Evolutionary conservation across 2,113 vertebrate species (phyloP).

Genomic region (Phrynosoma platyrhinos): DNA sequence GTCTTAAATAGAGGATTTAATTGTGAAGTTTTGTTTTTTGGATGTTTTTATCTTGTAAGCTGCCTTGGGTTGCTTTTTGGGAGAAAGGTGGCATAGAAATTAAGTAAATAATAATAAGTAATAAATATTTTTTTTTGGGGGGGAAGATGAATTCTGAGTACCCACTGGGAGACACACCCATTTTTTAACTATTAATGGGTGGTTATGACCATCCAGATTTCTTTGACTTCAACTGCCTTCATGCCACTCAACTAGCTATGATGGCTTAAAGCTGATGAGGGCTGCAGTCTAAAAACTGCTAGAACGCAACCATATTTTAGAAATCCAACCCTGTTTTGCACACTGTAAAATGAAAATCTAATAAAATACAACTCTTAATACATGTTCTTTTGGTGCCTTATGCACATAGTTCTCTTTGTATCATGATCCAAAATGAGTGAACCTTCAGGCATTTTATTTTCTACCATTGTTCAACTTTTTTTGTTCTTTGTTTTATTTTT

Average conservation of each 20-base stretch:
- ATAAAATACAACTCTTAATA: background rate
- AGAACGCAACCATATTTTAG: background rate
- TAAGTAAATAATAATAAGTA: too few species aligned
- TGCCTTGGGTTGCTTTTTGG: background rate
- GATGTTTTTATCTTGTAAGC: too few species aligned
- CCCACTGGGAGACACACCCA: too few species aligned
- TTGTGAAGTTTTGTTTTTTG: too few species aligned
- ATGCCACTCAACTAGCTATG: background rate
- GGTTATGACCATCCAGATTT: background rate
- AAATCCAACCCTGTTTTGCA: background rate
- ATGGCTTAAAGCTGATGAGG: too few species aligned
- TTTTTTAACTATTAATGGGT: background rate
- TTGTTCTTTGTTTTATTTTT: background rate
- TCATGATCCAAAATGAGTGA: background rate
- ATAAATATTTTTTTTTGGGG: background rate
- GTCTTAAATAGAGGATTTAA: too few species aligned
- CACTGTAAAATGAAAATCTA: background rate
- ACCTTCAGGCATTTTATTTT: background rate
- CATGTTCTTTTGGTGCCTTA: background rate
- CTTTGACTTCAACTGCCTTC: background rate
- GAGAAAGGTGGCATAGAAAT: too few species aligned
- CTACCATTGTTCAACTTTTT: conserved; percentile 1
- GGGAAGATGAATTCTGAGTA: background rate
- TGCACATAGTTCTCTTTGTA: background rate
- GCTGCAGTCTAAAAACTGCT: too few species aligned